A percentile compares a stretch with the other conserved stretches of the same genome.
These are phyloP conservation scores for Lemur catta DNA, from an alignment of 2,797 vertebrate species.

Conservation along the genomic window DNA sequence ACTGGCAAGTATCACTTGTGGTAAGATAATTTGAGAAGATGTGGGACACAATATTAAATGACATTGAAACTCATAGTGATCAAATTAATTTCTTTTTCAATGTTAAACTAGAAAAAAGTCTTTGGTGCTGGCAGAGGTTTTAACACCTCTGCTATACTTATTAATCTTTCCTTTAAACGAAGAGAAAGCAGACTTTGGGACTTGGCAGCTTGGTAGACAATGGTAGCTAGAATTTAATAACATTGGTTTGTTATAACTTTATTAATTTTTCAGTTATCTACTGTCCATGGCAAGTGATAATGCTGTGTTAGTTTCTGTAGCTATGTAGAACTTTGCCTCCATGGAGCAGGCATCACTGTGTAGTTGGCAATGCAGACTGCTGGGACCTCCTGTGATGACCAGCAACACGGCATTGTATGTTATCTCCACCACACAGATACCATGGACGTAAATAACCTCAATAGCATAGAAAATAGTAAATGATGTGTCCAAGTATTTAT, in stretches of 20 bases:
- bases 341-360: background rate
- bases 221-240: background rate
- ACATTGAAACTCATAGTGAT: background rate
- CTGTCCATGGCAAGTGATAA: background rate
- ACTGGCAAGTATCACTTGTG: background rate
- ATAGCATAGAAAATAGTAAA: background rate
- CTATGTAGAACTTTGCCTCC: background rate
- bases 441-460: background rate
- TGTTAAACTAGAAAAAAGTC: background rate
- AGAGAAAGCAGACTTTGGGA: background rate
- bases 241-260: background rate
- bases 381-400: background rate
- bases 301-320: background rate
- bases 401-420: background rate
- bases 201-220: background rate
- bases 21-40: background rate
- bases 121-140: background rate
- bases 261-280: background rate
- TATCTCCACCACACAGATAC: background rate
- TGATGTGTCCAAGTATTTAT: background rate
- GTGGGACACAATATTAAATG: background rate
- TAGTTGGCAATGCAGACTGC: background rate
- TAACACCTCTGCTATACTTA: background rate
- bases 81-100: background rate
- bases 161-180: background rate